Conservation (phyloP, 2,797 vertebrate species). For the Discoglossus pictus region DNA sequence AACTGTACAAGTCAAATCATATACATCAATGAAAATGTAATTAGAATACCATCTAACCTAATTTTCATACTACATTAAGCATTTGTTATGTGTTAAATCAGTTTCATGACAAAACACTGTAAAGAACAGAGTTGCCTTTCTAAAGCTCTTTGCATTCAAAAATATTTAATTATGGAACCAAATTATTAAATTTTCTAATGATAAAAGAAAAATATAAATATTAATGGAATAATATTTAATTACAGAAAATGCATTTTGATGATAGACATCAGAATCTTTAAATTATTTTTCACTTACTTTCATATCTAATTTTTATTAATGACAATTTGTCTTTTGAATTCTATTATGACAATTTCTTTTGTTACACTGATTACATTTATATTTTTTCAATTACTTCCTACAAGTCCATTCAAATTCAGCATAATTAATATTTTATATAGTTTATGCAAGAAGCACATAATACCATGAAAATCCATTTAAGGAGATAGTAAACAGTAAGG, state of each 20-base stretch:
- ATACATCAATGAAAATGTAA: too few species aligned
- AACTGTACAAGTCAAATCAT: too few species aligned
- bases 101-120: too few species aligned
- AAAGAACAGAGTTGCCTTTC: too few species aligned
- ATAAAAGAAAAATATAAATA: slow-evolving; percentile 33
- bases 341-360: slow-evolving; percentile 6
- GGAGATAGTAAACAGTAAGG: too few species aligned
- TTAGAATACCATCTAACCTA: too few species aligned
- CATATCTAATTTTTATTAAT: slow-evolving; percentile 36
- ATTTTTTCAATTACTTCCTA: slow-evolving; percentile 2
- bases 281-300: slow-evolving; percentile 27
- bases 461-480: too few species aligned
- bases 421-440: slow-evolving; percentile 15
- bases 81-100: too few species aligned
- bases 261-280: slow-evolving; percentile 27
- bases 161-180: neutral
- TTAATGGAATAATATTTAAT: slow-evolving; percentile 37
- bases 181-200: slow-evolving; percentile 4
- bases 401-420: slow-evolving; percentile 25
- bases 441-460: slow-evolving; percentile 1
- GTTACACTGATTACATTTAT: slow-evolving; percentile 9
- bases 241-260: slow-evolving; percentile 37
- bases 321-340: slow-evolving; percentile 32
- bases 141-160: slow-evolving; percentile 10
- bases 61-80: too few species aligned